Evolutionary conservation across 2,888 invertebrate genomes (phyloP), one percentile per base, ranked within the genome.

Genomic region (Watsonalla cultraria): DNA sequence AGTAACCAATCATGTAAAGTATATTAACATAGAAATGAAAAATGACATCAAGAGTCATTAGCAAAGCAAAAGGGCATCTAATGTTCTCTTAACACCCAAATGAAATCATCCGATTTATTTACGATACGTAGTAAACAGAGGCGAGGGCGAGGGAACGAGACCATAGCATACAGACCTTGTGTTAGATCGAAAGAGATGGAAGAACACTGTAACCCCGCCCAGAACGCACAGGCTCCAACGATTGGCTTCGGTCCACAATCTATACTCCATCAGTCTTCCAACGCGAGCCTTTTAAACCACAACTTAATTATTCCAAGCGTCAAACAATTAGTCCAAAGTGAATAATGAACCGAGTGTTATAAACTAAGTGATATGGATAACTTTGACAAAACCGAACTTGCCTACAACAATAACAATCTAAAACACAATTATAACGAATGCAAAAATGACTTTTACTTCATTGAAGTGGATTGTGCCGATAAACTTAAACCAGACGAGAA

Each of bases 61-160:
- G 66, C 64, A 54, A 73, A 70, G 69, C 66, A 73, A 76, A 69
- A 77, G 77, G 74, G 69, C 74, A 78, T 76, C 77, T 63, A 69
- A 62, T 59, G 37, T 49, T 49, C 49, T 74, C 74, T 68, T 68
- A 62, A 75, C 77, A 72, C 74, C 68, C 65, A 66, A 76, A 86
- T 88, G 86, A 87, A 87, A 82, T 88, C 87, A 88, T 79, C 73
- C 78, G 73, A 64, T 80, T 80, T 86, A 86, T 86, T 87, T 86
- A 86, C 84, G 74, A 72, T 70, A 55, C 70, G 62, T 76, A 74
- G 84, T 82, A 83, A 82, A 83, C 84, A 83, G 67, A 69, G 49
- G 72, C 70, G 65, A 57, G 62, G 46, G 49, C 49, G 66, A 15
- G 24, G 24, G 69, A 83, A 37, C 66, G 65, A 62, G 76, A 82